phyloP scores from a whole-genome alignment of 2,113 vertebrate genomes.

The Halcyon senegalensis region DNA sequence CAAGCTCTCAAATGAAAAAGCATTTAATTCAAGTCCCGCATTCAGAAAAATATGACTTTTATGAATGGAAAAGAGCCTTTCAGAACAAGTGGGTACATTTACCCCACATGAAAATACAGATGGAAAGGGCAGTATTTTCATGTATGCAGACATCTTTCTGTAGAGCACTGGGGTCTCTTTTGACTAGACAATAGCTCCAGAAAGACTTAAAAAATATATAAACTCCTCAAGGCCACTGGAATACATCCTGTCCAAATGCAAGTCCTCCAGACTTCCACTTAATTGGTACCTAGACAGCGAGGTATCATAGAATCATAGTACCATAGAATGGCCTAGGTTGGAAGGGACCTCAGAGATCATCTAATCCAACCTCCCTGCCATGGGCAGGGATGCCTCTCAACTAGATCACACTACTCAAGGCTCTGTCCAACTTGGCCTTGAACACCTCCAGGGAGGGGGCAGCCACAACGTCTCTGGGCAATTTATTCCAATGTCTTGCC shows the following conservation, averaged over 20 bases:
- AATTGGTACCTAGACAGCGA: background rate
- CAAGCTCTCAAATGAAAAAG: background rate
- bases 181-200: background rate
- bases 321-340: too few species aligned
- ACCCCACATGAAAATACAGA: background rate
- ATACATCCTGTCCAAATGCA: background rate
- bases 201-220: background rate
- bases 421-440: too few species aligned
- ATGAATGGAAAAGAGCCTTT: background rate
- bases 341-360: too few species aligned
- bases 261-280: background rate
- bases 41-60: background rate
- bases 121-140: background rate
- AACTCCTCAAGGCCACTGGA: background rate
- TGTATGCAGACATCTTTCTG: background rate
- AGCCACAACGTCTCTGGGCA: too few species aligned
- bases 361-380: too few species aligned
- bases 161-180: background rate
- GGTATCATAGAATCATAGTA: too few species aligned
- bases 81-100: background rate
- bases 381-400: too few species aligned
- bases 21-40: background rate
- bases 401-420: too few species aligned
- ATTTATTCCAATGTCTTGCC: too few species aligned
- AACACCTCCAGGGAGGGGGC: too few species aligned